Percentiles rank a stretch among this genome's conserved stretches.
These are phyloP conservation scores for Leucophenga varia DNA, from an alignment of 1,140 invertebrate species.

Conservation along the genomic window DNA sequence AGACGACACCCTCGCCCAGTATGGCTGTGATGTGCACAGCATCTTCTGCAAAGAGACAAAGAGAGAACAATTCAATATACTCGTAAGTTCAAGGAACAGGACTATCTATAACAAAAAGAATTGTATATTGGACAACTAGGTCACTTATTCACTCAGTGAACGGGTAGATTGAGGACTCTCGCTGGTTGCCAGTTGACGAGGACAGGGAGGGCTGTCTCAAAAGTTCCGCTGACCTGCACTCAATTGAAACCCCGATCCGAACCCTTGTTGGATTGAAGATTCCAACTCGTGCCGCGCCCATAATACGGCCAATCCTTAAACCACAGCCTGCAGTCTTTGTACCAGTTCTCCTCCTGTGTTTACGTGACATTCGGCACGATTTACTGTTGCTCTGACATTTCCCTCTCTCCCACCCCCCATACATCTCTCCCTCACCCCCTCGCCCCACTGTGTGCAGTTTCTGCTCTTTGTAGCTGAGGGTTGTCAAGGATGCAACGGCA, in stretches of 20 bases:
- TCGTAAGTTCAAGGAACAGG: no score
- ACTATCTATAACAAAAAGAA: no score
- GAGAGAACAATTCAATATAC: no score
- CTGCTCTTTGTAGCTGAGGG: no score
- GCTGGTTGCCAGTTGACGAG: slow-evolving; percentile 10
- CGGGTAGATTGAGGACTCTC: slow-evolving; percentile 4
- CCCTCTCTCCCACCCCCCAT: neutral
- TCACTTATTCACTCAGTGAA: neutral
- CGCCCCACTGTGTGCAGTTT: no score
- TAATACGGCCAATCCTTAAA: slow-evolving; percentile 33
- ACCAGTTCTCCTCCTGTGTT: slow-evolving; percentile 22
- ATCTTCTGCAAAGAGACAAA: slow-evolving; percentile 75
- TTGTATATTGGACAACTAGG: no score
- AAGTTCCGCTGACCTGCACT: slow-evolving; percentile 16
- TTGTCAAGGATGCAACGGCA: no score
- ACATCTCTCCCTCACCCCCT: neutral
- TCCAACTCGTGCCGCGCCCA: slow-evolving; percentile 21
- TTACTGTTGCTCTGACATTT: slow-evolving; percentile 30
- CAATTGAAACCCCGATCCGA: slow-evolving; percentile 4
- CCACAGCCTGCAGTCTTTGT: slow-evolving; percentile 13
- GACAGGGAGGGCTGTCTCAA: slow-evolving; percentile 16
- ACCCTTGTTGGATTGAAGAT: neutral
- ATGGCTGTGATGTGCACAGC: slow-evolving; percentile 91
- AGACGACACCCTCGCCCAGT: slow-evolving; percentile 87
- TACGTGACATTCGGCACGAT: slow-evolving; percentile 43